A percentile compares a stretch with the other conserved stretches of the same genome.
Evolutionary conservation across 2,888 invertebrate species (phyloP).

Genomic region (Hirtodrosophila cameraria): DNA sequence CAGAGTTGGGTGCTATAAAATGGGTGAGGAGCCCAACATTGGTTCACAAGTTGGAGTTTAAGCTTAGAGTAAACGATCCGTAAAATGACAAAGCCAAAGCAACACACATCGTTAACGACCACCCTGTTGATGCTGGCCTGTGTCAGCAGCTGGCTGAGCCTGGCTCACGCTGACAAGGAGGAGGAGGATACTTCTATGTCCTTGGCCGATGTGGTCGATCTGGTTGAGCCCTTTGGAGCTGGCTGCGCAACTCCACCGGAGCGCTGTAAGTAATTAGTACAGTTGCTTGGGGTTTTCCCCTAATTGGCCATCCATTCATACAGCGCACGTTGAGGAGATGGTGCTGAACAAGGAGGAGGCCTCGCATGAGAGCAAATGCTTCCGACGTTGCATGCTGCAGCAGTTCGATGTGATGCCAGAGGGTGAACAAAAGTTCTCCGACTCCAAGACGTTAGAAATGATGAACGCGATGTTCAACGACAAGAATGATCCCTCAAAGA

Average conservation of each 20-base stretch:
- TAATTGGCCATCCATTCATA: background rate
- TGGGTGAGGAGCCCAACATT: background rate
- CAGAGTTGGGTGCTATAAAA: slow-evolving; percentile 13
- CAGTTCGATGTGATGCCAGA: slow-evolving; percentile 75
- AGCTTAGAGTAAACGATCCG: too few relatives aligned
- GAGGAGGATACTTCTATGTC: slow-evolving; percentile 52
- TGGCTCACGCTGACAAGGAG: slow-evolving; percentile 35
- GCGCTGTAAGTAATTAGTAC: slow-evolving; percentile 44
- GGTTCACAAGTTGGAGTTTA: too few relatives aligned
- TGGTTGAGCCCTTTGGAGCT: slow-evolving; percentile 59
- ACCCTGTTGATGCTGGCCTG: slow-evolving; percentile 35
- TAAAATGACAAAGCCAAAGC: slow-evolving; percentile 13
- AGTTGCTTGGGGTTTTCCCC: too few relatives aligned
- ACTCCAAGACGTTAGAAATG: slow-evolving; percentile 56
- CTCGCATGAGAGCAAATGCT: slow-evolving; percentile 76
- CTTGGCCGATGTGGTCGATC: slow-evolving; percentile 59
- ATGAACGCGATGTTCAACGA: slow-evolving; percentile 67
- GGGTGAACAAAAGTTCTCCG: slow-evolving; percentile 35
- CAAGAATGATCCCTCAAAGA: slow-evolving; percentile 40
- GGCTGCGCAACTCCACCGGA: slow-evolving; percentile 59
- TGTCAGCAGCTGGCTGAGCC: slow-evolving; percentile 16
- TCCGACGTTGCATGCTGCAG: slow-evolving; percentile 78
- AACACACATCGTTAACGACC: slow-evolving; percentile 11
- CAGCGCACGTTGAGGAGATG: slow-evolving; percentile 70
- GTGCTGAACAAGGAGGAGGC: slow-evolving; percentile 65